A percentile compares a stretch with the other conserved stretches of the same genome.
phyloP scores from a whole-genome alignment of 2,888 invertebrate species.

The Hedya salicella region DNA sequence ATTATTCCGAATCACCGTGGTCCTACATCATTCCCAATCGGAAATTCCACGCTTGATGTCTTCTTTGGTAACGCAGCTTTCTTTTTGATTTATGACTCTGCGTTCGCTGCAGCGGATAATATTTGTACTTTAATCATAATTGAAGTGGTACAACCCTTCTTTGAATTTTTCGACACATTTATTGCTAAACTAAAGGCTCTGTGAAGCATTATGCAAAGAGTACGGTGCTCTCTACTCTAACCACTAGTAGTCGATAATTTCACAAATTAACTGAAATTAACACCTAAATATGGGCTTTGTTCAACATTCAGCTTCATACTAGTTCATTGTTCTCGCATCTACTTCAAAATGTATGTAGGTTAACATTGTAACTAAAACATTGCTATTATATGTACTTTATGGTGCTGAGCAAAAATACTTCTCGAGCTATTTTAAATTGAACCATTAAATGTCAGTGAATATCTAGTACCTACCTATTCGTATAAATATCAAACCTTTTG shows the following conservation, averaged over 20 bases:
- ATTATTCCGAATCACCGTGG: constrained; percentile 71
- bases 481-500: constrained; percentile 13
- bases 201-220: constrained; percentile 2
- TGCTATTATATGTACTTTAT: not conserved
- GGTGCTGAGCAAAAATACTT: not conserved
- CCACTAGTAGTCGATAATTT: constrained; percentile 54
- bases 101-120: constrained; percentile 63
- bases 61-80: constrained; percentile 75
- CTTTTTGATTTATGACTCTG: constrained; percentile 75
- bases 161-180: constrained; percentile 3
- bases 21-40: constrained; percentile 75
- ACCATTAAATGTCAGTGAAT: not conserved
- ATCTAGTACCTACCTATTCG: not conserved
- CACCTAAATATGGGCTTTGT: constrained; percentile 54
- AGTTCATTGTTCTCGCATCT: constrained; percentile 28
- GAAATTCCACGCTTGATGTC: constrained; percentile 78
- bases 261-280: constrained; percentile 57
- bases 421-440: not conserved
- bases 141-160: constrained; percentile 3
- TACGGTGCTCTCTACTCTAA: constrained; percentile 21
- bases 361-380: constrained; percentile 9
- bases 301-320: constrained; percentile 17
- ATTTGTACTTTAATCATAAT: constrained; percentile 46
- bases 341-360: constrained; percentile 2
- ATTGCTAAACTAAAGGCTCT: not conserved